Evolutionary conservation across 2,113 vertebrate genomes (phyloP).

Genomic region (Verasper variegatus): DNA sequence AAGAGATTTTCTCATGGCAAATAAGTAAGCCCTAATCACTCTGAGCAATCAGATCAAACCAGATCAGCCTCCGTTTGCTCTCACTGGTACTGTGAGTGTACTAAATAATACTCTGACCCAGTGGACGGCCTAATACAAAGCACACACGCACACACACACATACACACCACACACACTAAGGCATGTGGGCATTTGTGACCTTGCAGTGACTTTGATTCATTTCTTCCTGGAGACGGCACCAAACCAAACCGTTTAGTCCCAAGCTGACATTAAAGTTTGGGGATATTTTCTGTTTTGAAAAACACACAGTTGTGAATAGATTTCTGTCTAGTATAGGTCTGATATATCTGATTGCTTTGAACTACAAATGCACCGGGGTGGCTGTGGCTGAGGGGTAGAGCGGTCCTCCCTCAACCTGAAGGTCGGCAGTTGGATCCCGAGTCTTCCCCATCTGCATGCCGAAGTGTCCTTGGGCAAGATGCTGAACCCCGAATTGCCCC

Average conservation of each 20-base stretch:
- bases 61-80: conserved; percentile 43
- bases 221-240: conserved; percentile 7
- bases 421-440: no score
- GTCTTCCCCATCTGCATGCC: no score
- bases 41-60: conserved; percentile 58
- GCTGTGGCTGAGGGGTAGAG: no score
- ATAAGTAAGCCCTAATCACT: conserved; percentile 59
- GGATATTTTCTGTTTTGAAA: background rate
- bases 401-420: no score
- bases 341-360: background rate
- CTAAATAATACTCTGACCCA: conserved; percentile 9
- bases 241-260: background rate
- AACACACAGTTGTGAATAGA: background rate
- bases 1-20: conserved; percentile 55
- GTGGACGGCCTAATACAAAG: background rate
- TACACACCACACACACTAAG: background rate
- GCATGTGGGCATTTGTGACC: conserved; percentile 1
- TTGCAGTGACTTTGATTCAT: conserved; percentile 25
- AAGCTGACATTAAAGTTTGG: background rate
- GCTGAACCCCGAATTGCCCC: no score
- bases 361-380: no score
- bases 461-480: no score
- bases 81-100: background rate
- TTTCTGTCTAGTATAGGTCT: background rate
- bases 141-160: background rate